Conservation (phyloP, 2,113 vertebrate species). For the Corydoras sp. region DNA sequence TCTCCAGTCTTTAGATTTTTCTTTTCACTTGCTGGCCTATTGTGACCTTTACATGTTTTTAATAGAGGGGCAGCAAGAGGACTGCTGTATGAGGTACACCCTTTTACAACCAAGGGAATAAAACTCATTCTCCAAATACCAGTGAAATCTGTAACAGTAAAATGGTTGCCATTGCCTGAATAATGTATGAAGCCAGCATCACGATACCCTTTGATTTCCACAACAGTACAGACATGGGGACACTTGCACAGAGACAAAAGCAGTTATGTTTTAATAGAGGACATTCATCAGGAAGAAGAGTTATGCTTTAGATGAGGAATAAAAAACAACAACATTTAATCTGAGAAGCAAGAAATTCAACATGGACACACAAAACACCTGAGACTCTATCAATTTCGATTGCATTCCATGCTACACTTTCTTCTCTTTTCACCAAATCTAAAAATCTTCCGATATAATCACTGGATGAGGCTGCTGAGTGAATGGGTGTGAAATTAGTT, state of each 20-base stretch:
- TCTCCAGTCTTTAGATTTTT: too few species aligned
- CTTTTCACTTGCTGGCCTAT: conserved; percentile 21
- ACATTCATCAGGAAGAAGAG: conserved; percentile 24
- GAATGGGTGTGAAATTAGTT: conserved; percentile 46
- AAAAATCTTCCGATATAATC: background rate
- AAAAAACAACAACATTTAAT: conserved; percentile 13
- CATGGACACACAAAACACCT: background rate
- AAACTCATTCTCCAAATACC: conserved; percentile 16
- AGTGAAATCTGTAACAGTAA: conserved; percentile 28
- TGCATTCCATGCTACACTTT: conserved; percentile 1
- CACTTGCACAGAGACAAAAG: conserved; percentile 16
- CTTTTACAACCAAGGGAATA: conserved; percentile 18
- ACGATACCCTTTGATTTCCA: conserved; percentile 19
- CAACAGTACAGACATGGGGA: conserved; percentile 6
- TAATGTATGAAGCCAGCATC: conserved; percentile 31
- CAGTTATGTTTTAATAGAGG: conserved; percentile 15
- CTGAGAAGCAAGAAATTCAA: conserved; percentile 17
- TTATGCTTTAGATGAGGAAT: conserved; percentile 23
- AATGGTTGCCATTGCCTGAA: conserved; percentile 31
- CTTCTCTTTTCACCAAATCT: conserved; percentile 18
- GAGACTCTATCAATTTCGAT: conserved; percentile 13
- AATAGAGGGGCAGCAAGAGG: conserved; percentile 5
- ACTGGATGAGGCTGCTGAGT: conserved; percentile 8
- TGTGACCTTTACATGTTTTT: conserved; percentile 29
- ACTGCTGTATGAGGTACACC: conserved; percentile 1